These are phyloP conservation scores for Syrista parreyssii DNA, from an alignment of 2,888 invertebrate species.

Conservation along the genomic window DNA sequence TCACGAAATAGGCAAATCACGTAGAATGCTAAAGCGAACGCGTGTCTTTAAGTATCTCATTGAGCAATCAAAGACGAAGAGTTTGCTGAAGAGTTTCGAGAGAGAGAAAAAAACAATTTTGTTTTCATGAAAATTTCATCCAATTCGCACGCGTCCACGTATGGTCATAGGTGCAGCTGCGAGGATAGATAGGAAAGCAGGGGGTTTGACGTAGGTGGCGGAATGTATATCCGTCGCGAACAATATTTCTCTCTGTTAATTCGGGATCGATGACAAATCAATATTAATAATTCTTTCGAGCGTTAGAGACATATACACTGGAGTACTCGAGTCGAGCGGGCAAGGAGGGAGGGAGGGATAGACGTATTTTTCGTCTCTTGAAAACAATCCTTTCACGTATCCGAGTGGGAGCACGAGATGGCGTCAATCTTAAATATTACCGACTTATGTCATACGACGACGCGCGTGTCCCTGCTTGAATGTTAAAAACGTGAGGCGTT, in stretches of 20 bases:
- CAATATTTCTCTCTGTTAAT: neutral
- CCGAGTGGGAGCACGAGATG: neutral
- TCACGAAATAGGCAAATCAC: neutral
- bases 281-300: too few species aligned
- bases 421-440: slow-evolving; percentile 2
- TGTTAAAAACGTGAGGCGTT: neutral
- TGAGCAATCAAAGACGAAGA: neutral
- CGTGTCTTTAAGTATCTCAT: neutral
- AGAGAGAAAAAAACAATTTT: too few species aligned
- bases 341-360: too few species aligned
- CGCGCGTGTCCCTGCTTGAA: neutral
- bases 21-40: neutral
- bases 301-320: neutral
- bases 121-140: neutral
- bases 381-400: neutral
- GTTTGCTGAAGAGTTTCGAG: neutral
- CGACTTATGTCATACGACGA: neutral
- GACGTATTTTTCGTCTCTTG: neutral
- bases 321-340: neutral
- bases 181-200: neutral
- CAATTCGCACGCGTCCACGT: neutral
- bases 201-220: neutral
- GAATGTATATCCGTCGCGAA: neutral
- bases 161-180: neutral
- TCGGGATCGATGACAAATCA: too few species aligned